phyloP scores from a whole-genome alignment of 2,113 vertebrate species.

The Capreolus pygargus region DNA sequence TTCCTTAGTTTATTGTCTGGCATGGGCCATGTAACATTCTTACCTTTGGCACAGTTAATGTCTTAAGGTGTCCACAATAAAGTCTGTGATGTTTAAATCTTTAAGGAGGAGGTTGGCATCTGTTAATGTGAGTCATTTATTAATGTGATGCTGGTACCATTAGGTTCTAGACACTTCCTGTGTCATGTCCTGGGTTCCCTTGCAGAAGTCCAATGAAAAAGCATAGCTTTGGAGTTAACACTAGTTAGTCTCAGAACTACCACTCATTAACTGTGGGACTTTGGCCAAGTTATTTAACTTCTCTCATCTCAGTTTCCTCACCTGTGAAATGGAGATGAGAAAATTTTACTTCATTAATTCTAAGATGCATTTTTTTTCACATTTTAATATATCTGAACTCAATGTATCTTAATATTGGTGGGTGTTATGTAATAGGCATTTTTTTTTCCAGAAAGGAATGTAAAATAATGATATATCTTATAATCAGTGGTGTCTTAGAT shows the following conservation, averaged over 20 bases:
- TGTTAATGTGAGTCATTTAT: not conserved
- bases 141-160: not conserved
- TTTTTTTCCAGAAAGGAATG: not conserved
- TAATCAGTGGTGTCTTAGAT: not conserved
- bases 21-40: not conserved
- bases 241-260: not conserved
- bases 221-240: not conserved
- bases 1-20: not conserved
- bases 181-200: not conserved
- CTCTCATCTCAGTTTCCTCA: not conserved
- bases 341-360: not conserved
- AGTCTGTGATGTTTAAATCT: not conserved
- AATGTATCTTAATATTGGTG: not conserved
- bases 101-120: not conserved
- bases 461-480: not conserved
- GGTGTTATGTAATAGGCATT: not conserved
- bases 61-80: not conserved
- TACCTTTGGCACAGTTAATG: not conserved
- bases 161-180: not conserved
- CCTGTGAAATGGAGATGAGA: not conserved
- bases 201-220: not conserved
- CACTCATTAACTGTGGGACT: not conserved
- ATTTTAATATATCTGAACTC: conserved; percentile 33
- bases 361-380: not conserved
- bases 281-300: not conserved